Evolutionary conservation across 2,113 vertebrate species (phyloP).

Genomic region (Numida meleagris): DNA sequence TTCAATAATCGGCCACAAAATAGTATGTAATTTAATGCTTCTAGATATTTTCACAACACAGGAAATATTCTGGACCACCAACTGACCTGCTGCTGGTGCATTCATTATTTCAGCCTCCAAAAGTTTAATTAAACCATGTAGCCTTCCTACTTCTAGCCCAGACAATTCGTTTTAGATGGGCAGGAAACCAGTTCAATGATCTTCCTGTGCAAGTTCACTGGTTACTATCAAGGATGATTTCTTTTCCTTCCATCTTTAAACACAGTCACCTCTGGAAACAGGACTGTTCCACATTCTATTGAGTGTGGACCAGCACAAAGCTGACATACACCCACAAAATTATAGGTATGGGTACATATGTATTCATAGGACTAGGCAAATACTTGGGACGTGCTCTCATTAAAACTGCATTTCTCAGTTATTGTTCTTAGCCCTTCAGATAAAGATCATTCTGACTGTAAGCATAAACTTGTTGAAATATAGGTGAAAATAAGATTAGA

Average conservation of each 20-base stretch:
- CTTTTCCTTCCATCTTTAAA: neutral
- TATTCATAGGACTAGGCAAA: neutral
- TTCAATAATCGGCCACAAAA: constrained; percentile 21
- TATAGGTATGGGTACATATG: neutral
- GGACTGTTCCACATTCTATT: neutral
- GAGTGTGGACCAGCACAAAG: neutral
- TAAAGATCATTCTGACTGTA: neutral
- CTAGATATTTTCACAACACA: neutral
- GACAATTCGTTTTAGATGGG: constrained; percentile 3
- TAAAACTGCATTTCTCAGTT: neutral
- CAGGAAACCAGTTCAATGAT: neutral
- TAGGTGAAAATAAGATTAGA: neutral
- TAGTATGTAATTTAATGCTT: neutral
- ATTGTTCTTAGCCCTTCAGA: neutral
- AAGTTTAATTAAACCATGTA: constrained; percentile 8
- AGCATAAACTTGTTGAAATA: neutral
- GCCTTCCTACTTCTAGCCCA: constrained; percentile 24
- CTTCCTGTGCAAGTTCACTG: neutral
- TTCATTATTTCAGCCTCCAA: constrained; percentile 20
- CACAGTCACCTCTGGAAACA: neutral
- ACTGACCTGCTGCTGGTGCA: neutral
- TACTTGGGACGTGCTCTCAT: neutral
- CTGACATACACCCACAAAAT: neutral
- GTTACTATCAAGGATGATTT: neutral
- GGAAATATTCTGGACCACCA: constrained; percentile 2